A percentile compares a stretch with the other conserved stretches of the same genome.
phyloP scores from a whole-genome alignment of 1,140 invertebrate genomes.

The Lysiphlebus fabarum region DNA sequence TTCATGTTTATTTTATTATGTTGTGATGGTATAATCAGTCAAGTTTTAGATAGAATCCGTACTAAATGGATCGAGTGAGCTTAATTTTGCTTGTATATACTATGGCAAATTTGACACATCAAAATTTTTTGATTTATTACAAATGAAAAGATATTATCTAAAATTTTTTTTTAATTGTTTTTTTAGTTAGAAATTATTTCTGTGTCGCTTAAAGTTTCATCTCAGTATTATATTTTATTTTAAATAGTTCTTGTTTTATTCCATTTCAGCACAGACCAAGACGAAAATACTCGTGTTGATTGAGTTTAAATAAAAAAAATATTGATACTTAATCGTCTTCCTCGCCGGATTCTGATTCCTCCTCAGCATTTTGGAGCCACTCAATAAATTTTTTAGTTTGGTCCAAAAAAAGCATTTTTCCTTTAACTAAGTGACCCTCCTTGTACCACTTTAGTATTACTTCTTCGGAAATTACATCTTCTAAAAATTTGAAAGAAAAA shows the following conservation, averaged over 20 bases:
- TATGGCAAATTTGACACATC: not conserved
- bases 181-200: too few species aligned
- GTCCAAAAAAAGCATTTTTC: slow-evolving; percentile 94
- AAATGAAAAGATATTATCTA: not conserved
- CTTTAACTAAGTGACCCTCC: slow-evolving; percentile 87
- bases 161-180: not conserved
- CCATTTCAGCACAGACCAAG: slow-evolving; percentile 40
- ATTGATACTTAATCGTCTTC: slow-evolving; percentile 47
- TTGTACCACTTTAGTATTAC: slow-evolving; percentile 92
- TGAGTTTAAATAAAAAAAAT: slow-evolving; percentile 7
- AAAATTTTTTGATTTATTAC: not conserved
- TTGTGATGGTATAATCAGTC: slow-evolving; percentile 21
- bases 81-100: not conserved
- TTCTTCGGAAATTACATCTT: slow-evolving; percentile 87
- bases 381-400: slow-evolving; percentile 97
- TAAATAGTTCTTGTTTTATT: slow-evolving; percentile 14
- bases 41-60: not conserved
- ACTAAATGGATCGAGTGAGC: not conserved
- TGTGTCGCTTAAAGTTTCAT: too few species aligned
- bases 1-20: slow-evolving; percentile 5
- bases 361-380: slow-evolving; percentile 94
- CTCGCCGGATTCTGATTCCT: slow-evolving; percentile 65
- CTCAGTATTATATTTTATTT: slow-evolving; percentile 58
- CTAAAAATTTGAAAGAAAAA: slow-evolving; percentile 46
- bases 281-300: slow-evolving; percentile 16